Evolutionary conservation across 2,113 vertebrate genomes (phyloP).

Genomic region (Chloropsis cyanopogon): DNA sequence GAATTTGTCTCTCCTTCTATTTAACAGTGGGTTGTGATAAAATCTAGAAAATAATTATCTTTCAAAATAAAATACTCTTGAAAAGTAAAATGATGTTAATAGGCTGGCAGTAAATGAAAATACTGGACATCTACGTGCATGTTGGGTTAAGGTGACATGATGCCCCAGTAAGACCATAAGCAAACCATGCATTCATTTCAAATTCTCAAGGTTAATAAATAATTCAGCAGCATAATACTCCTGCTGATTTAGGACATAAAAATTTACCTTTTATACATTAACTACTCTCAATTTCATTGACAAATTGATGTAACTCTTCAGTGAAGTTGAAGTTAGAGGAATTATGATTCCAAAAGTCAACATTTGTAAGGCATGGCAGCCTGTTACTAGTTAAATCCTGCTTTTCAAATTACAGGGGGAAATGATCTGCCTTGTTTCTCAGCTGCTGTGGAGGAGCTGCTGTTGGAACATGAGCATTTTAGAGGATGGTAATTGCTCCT

Average conservation of each 20-base stretch:
- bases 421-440: neutral
- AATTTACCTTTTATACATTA: neutral
- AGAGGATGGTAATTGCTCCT: neutral
- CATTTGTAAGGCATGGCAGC: neutral
- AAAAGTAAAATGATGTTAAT: neutral
- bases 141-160: neutral
- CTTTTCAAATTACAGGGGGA: neutral
- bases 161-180: neutral
- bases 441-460: neutral
- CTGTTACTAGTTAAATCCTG: neutral
- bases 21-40: constrained; percentile 10
- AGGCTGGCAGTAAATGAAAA: neutral
- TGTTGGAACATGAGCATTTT: neutral
- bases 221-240: neutral
- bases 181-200: neutral
- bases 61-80: neutral
- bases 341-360: neutral
- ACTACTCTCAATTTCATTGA: neutral
- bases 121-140: neutral
- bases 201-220: neutral
- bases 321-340: neutral
- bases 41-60: neutral
- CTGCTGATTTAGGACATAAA: neutral
- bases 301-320: neutral
- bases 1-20: constrained; percentile 28